These are phyloP conservation scores for Lypha dubia DNA, from an alignment of 2,888 invertebrate species.

Conservation along the genomic window DNA sequence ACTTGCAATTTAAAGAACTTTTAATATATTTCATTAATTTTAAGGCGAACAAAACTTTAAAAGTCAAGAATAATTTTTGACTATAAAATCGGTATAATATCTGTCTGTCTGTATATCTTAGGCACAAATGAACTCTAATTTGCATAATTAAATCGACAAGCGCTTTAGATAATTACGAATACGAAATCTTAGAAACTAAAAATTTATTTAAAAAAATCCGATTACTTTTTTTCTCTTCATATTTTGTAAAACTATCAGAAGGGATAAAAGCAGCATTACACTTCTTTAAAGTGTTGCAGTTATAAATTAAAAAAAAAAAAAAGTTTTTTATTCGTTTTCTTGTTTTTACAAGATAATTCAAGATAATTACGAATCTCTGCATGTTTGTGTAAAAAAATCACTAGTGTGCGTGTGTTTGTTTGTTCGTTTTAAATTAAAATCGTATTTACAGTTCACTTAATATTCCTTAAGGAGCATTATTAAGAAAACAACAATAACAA, in stretches of 20 bases:
- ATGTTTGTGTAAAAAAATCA: background rate
- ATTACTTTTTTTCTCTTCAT: background rate
- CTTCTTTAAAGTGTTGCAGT: background rate
- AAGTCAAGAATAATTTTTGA: background rate
- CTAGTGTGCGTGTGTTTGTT: background rate
- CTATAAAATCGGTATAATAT: background rate
- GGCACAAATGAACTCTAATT: constrained; percentile 26
- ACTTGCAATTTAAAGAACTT: background rate
- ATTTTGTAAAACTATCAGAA: background rate
- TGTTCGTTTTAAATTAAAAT: constrained; percentile 35
- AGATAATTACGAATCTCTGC: constrained; percentile 33
- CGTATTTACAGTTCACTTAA: constrained; percentile 56
- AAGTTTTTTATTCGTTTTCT: background rate
- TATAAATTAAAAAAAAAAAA: constrained; percentile 25
- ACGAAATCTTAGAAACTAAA: background rate
- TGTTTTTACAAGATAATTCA: constrained; percentile 41
- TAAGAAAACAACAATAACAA: constrained; percentile 16
- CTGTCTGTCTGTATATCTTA: background rate
- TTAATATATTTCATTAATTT: constrained; percentile 30
- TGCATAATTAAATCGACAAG: constrained; percentile 49
- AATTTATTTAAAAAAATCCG: background rate
- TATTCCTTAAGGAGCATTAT: constrained; percentile 40
- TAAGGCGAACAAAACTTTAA: background rate
- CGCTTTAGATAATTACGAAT: constrained; percentile 25
- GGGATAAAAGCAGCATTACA: background rate